phyloP scores from a whole-genome alignment of 2,113 vertebrate genomes.

The Sula dactylatra region DNA sequence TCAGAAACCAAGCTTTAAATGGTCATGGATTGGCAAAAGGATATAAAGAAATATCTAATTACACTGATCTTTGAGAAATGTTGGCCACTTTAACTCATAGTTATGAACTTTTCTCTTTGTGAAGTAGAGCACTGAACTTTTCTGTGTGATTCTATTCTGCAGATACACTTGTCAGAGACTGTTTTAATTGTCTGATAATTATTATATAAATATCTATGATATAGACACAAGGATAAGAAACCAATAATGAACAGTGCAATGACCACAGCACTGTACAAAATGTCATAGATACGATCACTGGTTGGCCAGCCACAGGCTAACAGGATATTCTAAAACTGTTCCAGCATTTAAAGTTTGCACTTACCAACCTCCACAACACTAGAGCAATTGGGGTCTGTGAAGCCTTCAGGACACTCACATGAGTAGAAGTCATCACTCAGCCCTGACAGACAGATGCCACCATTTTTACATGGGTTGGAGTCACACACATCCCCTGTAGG shows the following conservation, averaged over 20 bases:
- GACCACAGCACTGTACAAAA: neutral
- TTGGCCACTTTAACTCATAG: neutral
- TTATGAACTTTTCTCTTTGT: neutral
- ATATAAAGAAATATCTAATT: neutral
- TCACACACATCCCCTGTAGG: conserved; percentile 72
- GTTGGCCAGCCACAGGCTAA: neutral
- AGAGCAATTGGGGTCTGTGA: conserved; percentile 78
- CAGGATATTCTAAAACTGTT: rapidly evolving
- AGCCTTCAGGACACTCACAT: conserved; percentile 78
- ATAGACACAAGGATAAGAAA: neutral
- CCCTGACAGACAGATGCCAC: conserved; percentile 74
- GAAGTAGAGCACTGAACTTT: neutral
- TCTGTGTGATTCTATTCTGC: neutral
- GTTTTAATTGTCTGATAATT: neutral
- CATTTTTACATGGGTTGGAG: conserved; percentile 79
- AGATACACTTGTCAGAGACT: neutral
- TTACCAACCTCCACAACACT: conserved; percentile 85
- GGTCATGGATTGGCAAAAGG: neutral
- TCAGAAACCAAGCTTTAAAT: neutral
- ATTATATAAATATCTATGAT: neutral
- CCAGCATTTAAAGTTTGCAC: conserved; percentile 65
- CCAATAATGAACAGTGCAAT: neutral
- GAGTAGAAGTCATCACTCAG: conserved; percentile 72
- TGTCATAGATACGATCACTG: rapidly evolving
- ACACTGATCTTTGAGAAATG: neutral